Conservation (phyloP, 2,113 vertebrate genomes). For the Kryptolebias marmoratus region DNA sequence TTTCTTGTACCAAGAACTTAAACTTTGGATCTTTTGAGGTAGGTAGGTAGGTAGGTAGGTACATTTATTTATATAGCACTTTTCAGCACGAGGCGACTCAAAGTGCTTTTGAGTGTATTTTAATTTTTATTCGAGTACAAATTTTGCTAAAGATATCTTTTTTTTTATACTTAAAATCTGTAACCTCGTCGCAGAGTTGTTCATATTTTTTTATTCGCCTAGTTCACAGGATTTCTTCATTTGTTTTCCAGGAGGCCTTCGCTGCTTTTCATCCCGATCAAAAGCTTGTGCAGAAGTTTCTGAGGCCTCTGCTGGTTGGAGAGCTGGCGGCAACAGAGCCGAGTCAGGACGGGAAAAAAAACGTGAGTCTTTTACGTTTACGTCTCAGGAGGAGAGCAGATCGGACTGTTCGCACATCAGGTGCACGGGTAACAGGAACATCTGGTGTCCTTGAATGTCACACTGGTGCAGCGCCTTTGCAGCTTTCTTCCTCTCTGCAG, state of each 20-base stretch:
- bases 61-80: too few relatives aligned
- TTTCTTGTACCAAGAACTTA: too few relatives aligned
- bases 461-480: not conserved
- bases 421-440: not conserved
- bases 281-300: conserved; percentile 86
- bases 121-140: not conserved
- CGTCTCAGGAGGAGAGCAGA: rapidly evolving
- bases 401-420: not conserved
- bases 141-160: not conserved
- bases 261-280: conserved; percentile 89
- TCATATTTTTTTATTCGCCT: not conserved
- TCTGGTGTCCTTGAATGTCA: not conserved
- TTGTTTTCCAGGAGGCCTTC: conserved; percentile 88
- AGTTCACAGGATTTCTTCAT: not conserved
- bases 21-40: too few relatives aligned
- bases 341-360: conserved; percentile 89
- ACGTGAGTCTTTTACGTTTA: conserved; percentile 76
- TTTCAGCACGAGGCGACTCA: too few relatives aligned
- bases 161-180: not conserved
- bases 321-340: conserved; percentile 89
- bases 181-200: not conserved
- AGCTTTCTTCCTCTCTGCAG: conserved; percentile 65
- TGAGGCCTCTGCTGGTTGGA: conserved; percentile 90
- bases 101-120: too few relatives aligned
- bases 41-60: too few relatives aligned